A percentile compares a stretch with the other conserved stretches of the same genome.
These are phyloP conservation scores for Protobothrops mucrosquamatus DNA, from an alignment of 2,113 vertebrate species.

Conservation along the genomic window DNA sequence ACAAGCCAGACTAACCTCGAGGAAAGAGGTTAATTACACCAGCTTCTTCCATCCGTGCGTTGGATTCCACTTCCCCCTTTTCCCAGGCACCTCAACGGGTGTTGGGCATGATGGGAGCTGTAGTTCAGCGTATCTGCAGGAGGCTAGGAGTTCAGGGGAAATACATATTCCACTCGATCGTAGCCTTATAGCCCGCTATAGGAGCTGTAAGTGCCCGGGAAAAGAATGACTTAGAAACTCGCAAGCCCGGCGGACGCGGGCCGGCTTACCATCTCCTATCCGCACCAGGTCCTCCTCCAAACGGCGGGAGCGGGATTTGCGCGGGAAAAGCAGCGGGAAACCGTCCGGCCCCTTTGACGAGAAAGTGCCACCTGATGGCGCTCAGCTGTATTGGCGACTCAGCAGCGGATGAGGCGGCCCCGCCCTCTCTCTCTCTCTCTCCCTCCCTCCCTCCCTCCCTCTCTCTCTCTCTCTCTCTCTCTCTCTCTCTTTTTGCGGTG, in stretches of 20 bases:
- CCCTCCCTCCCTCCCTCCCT: too few relatives aligned
- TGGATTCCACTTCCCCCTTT: not conserved
- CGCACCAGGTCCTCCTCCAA: not conserved
- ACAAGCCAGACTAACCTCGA: not conserved
- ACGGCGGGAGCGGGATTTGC: not conserved
- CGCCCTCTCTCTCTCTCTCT: rapidly evolving
- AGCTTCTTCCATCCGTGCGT: not conserved
- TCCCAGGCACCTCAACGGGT: not conserved
- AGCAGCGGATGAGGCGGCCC: not conserved
- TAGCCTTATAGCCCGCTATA: too few relatives aligned
- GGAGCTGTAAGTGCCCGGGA: not conserved
- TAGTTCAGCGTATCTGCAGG: not conserved
- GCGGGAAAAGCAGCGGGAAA: not conserved
- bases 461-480: too few relatives aligned
- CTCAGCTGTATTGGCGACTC: rapidly evolving
- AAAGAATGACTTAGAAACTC: not conserved
- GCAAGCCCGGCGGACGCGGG: rapidly evolving
- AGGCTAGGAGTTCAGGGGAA: not conserved
- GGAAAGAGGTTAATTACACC: not conserved
- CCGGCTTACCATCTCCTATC: constrained; percentile 64
- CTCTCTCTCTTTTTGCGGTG: too few relatives aligned
- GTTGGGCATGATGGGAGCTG: not conserved
- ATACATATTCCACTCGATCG: not conserved
- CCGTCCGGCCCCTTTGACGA: not conserved
- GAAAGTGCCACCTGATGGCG: constrained; percentile 44